Base-by-base conservation (phyloP, 2,888 invertebrate genomes). In the Papilio gigon region DNA sequence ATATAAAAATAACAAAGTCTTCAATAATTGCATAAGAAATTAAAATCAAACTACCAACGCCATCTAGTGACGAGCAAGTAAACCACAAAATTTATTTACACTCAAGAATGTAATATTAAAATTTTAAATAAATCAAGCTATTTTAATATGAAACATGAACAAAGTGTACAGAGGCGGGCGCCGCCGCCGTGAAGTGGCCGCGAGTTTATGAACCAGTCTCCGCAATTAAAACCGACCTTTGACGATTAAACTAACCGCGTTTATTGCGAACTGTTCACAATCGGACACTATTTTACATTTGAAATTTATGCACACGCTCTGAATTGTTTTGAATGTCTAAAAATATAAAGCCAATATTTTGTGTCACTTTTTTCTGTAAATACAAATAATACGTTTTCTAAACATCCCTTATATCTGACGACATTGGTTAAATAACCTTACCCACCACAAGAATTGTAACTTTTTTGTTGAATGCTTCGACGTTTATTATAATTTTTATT, bases 171-270 rank as follows among this genome's bases (percentile, higher is more conserved):
- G 22, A 33, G 35, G 50, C 50, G 35, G n/a, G 50, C 22, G 53
- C 27, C 27, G 25, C 50, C 27, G 53, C n/a, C 40, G 65, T 53
- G 53, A 42, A 65, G 65, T 56, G 65, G 53, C 44, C 58, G 66
- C 61, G 66, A 73, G 70, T 72, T 75, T 75, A 76, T 76, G 47
- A 74, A 76, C 71, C 71, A 70, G 73, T 65, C 47, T 62, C 60
- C 67, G 74, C 77, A 79, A 79, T 79, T 79, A 80, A 74, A 74
- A 73, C 70, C 53, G 70, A 75, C 77, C 77, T 73, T 73, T 75
- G 75, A 66, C 72, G 70, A 73, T 71, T 75, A 67, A 69, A 50
- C 60, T 68, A 69, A 74, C 73, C 73, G 71, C 63, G 70, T 69
- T 74, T 74, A 76, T 73, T 70, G 69, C 72, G 44, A 68, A 63